Percentiles rank a stretch among this genome's conserved stretches.
phyloP scores from a whole-genome alignment of 30 jellyfish, hydroid and myxozoan species.

The Turritopsis dohrnii region DNA sequence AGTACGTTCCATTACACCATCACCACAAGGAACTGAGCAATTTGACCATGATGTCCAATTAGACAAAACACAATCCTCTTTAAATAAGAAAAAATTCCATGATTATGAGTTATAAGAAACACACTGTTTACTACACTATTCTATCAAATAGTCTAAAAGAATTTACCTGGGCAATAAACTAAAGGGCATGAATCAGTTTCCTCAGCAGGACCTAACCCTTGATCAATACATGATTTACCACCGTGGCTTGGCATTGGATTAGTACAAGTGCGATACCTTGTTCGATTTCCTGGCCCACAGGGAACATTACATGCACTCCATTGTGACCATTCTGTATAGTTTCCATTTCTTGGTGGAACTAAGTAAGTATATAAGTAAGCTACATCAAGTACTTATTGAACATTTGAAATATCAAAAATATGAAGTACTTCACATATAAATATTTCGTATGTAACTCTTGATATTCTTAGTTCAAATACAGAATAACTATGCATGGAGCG shows the following conservation, averaged over 20 bases:
- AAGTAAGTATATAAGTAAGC: neutral
- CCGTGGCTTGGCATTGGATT: conserved; percentile 77
- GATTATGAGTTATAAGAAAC: neutral
- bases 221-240: conserved; percentile 71
- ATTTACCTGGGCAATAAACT: conserved; percentile 76
- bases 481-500: too few species aligned
- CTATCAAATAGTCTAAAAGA: neutral
- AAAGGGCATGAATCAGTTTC: conserved; percentile 54
- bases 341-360: conserved; percentile 45
- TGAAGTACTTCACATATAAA: too few species aligned
- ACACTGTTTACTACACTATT: neutral
- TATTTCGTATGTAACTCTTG: too few species aligned
- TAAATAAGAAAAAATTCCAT: neutral
- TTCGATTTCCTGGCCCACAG: conserved; percentile 70
- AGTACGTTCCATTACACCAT: conserved; percentile 52
- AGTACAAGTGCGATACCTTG: conserved; percentile 70
- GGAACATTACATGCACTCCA: conserved; percentile 49
- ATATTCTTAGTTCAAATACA: too few species aligned
- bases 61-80: conserved; percentile 76
- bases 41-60: conserved; percentile 89
- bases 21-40: conserved; percentile 79
- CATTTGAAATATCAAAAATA: too few species aligned
- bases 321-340: conserved; percentile 66
- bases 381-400: too few species aligned
- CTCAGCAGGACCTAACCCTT: conserved; percentile 60